phyloP scores from a whole-genome alignment of 2,888 invertebrate species.

The Polydrusus tereticollis region DNA sequence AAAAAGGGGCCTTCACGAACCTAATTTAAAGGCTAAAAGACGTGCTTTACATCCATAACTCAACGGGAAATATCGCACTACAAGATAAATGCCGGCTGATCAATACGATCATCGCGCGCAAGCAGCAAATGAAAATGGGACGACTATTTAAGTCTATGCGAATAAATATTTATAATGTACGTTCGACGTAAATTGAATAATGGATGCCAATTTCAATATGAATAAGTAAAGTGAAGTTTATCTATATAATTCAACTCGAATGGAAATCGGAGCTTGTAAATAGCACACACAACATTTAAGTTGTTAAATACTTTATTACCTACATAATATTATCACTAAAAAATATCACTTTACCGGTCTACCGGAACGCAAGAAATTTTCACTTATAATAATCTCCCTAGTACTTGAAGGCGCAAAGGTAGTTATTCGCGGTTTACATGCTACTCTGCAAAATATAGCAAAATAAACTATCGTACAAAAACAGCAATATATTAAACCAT shows the following conservation, averaged over 20 bases:
- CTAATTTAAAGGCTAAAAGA: slow-evolving; percentile 42
- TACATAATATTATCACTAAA: too few relatives aligned
- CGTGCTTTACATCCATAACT: slow-evolving; percentile 41
- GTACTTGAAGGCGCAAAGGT: too few relatives aligned
- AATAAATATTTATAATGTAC: slow-evolving; percentile 9
- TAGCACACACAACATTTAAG: too few relatives aligned
- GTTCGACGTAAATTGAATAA: neutral
- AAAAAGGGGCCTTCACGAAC: slow-evolving; percentile 38
- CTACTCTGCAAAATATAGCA: too few relatives aligned
- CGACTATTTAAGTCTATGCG: slow-evolving; percentile 4
- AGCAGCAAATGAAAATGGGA: slow-evolving; percentile 25
- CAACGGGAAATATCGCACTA: slow-evolving; percentile 33
- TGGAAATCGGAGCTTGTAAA: too few relatives aligned
- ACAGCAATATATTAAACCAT: too few relatives aligned
- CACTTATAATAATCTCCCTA: too few relatives aligned
- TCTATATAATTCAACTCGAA: neutral
- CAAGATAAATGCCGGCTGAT: slow-evolving; percentile 34
- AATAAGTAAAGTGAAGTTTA: neutral
- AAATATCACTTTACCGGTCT: too few relatives aligned
- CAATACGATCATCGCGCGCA: slow-evolving; percentile 24
- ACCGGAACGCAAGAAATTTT: too few relatives aligned
- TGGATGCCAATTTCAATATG: neutral
- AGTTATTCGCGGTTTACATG: too few relatives aligned
- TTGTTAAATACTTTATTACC: too few relatives aligned
- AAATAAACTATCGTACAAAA: too few relatives aligned